Evolutionary conservation across 2,888 invertebrate genomes (phyloP).

Genomic region (Calameuta pallipes): DNA sequence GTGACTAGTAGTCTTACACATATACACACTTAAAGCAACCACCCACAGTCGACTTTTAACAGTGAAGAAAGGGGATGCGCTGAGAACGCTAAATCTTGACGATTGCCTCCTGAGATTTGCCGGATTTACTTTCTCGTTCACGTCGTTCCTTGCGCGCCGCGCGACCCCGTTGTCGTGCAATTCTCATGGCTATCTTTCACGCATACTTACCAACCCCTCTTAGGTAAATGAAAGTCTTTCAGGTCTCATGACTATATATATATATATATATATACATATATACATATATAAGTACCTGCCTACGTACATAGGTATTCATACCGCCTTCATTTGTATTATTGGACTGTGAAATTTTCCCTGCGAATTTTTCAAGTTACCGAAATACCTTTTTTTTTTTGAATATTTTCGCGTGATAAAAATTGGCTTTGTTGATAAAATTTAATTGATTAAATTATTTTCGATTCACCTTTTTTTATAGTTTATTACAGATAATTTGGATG

Average conservation of each 20-base stretch:
- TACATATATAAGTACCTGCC: neutral
- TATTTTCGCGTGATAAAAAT: too few species aligned
- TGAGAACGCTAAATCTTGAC: slow-evolving; percentile 19
- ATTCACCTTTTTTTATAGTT: neutral
- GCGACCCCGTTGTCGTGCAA: neutral
- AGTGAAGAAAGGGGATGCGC: neutral
- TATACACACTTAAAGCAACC: neutral
- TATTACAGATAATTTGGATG: neutral
- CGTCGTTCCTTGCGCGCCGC: neutral
- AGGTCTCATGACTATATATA: neutral
- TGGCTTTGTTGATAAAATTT: too few species aligned
- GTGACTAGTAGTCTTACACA: neutral
- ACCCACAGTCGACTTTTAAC: neutral
- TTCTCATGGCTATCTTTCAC: neutral
- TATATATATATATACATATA: neutral
- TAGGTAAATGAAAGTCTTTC: neutral
- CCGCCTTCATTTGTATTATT: neutral
- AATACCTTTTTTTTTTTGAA: neutral
- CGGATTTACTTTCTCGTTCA: slow-evolving; percentile 3
- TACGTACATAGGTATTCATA: neutral
- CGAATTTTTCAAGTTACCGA: neutral
- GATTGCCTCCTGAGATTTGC: slow-evolving; percentile 13
- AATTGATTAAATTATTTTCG: too few species aligned
- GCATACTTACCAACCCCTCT: neutral
- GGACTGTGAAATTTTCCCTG: neutral